Base-by-base conservation (phyloP, 2,113 vertebrate species). In the Cephalopholis sonnerati region DNA sequence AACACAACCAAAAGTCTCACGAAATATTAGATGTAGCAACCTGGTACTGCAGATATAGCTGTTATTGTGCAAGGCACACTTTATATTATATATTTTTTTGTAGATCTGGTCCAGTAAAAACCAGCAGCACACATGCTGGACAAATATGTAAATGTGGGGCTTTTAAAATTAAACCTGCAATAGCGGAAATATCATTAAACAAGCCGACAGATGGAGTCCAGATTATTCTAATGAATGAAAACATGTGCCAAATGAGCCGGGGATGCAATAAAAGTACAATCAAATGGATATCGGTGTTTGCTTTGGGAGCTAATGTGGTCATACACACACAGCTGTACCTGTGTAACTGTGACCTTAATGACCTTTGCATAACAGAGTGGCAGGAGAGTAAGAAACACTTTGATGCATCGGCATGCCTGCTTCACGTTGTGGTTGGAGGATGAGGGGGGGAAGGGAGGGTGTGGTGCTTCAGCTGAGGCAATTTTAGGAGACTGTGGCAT, bases 141-240 rank as follows among this genome's bases (percentile, higher is more conserved):
- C 59, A 22, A 62, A 66, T 67, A 17, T 62, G 48, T 22, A 50
- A 73, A 84, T 18, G 25, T 44, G n/a, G 8, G 48, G n/a, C 12
- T 64, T 68, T 73, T 18, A 18, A 64, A 85, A 74, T 81, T 27
- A 75, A 81, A 67, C 58, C 66, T 63, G 62, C 66, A 84, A 66
- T 61, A 32, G 66, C 1, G 0, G 22, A 53, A 54, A 76, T 61
- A 63, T 55, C 53, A 81, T 51, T 32, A 54, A 46, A 50, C 12
- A 5, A 73, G 62, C 36, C 46, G 61, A 51, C 84, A 90, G 86
- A 92, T 87, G 84, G 91, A 80, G 51, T 53, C 22, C 2, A 17
- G 80, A 78, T 66, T 7, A 76, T 71, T 78, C 20, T 36, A n/a
- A 61, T n/a, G 57, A 84, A 74, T 32, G 18, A 69, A 79, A 81